phyloP scores from a whole-genome alignment of 1,140 invertebrate species.

The Drosophila lini region DNA sequence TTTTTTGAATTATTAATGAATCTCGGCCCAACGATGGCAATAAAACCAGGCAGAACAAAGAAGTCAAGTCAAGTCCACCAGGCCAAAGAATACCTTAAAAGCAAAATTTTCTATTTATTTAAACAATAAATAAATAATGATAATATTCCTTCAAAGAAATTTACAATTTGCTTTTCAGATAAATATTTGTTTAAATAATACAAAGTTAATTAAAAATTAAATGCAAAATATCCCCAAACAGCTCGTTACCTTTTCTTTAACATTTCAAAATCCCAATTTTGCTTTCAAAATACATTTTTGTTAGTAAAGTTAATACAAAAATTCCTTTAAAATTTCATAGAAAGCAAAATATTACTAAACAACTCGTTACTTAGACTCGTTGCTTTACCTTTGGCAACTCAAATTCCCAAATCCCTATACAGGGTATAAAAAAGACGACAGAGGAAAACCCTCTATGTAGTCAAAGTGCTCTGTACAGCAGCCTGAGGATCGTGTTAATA shows the following conservation, averaged over 20 bases:
- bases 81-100: conserved; percentile 8
- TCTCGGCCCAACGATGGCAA: conserved; percentile 57
- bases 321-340: neutral
- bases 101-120: neutral
- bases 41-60: conserved; percentile 32
- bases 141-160: neutral
- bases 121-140: neutral
- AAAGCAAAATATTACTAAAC: neutral
- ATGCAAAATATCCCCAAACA: neutral
- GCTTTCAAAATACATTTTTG: no score
- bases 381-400: neutral
- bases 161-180: neutral
- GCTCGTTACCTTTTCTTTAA: neutral
- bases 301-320: no score
- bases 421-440: conserved; percentile 17
- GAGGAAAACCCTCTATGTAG: conserved; percentile 4
- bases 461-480: conserved; percentile 38
- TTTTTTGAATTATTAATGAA: conserved; percentile 81
- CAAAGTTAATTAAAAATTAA: neutral
- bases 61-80: neutral
- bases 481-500: conserved; percentile 69
- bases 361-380: neutral
- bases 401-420: neutral
- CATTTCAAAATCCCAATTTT: neutral
- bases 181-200: neutral